Evolutionary conservation across 2,113 vertebrate species (phyloP), one percentile per base, ranked within the genome.

Genomic region (Coreoperca whiteheadi): DNA sequence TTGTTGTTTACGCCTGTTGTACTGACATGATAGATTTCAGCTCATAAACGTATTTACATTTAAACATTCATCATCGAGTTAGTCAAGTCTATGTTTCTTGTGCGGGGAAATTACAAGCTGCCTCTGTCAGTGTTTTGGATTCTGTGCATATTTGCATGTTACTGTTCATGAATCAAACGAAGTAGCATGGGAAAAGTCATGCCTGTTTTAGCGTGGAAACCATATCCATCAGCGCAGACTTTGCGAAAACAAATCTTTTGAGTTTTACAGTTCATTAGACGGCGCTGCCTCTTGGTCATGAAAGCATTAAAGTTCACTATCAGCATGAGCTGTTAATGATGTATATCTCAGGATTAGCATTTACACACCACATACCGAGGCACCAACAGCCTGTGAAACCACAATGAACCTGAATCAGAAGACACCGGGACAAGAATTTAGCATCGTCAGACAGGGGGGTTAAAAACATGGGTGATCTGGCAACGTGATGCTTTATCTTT

Each of bases 371-470:
- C 87, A 91, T 91, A 74, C 84, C 82, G 6, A 64, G 67, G 34
- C 57, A 64, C 77, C 74, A 91, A 81, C 74, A 74, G 88, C 41
- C 81, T 81, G 77, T 88, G 66, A 89, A 91, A 87, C 87, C 59
- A 74, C 80, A 73, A 53, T 25, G 20, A 76, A 59, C 53, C 34
- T 25, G 68, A 74, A 57, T 80, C 51, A 34, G 32, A 86, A 81
- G 63, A 83, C 57, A 69, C 75, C 69, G 30, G 75, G 68, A 75
- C 68, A 70, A 79, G 68, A 78, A 81, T 63, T 70, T 51, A 67
- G 66, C 75, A 66, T 85, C 34, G 20, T 64, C 79, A 46, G 50
- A 85, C 61, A 51, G 23, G 56, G 30, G 60, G 3, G 48, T 50
- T 73, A 32, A 79, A 81, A 90, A 79, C 79, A 79, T 75, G 61